Conservation (phyloP, 2,797 vertebrate genomes). For the Coendou prehensilis region DNA sequence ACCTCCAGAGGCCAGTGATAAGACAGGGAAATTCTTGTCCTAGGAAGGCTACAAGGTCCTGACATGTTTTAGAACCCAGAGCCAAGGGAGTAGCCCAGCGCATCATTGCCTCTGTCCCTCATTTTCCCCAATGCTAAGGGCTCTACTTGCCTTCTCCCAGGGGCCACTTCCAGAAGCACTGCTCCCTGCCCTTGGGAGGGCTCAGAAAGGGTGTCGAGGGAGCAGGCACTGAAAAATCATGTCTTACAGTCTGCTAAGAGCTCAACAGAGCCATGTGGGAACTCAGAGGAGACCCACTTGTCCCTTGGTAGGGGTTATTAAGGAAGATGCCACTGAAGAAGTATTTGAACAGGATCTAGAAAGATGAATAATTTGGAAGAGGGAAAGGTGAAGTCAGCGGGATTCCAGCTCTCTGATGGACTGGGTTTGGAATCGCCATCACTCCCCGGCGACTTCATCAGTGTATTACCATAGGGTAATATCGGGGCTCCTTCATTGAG, state of each 20-base stretch:
- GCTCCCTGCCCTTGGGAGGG: neutral
- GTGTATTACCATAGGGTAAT: neutral
- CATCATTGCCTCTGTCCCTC: neutral
- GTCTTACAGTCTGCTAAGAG: neutral
- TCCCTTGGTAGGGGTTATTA: neutral
- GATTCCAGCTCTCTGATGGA: neutral
- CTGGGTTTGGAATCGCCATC: neutral
- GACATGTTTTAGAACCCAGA: constrained; percentile 40
- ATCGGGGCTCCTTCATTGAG: neutral
- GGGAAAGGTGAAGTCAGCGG: neutral
- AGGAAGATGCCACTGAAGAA: neutral
- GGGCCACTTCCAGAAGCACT: neutral
- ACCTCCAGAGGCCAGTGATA: neutral
- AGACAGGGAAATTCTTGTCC: constrained; percentile 13
- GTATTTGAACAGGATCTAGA: constrained; percentile 36
- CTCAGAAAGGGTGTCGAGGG: neutral
- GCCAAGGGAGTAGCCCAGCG: neutral
- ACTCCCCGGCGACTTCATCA: constrained; percentile 39
- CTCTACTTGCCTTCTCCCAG: neutral
- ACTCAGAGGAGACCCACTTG: neutral
- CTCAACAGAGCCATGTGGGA: neutral
- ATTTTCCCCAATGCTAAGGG: neutral
- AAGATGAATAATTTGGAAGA: constrained; percentile 12
- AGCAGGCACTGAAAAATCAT: neutral
- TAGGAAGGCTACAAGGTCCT: neutral